Percentiles rank a stretch among this genome's conserved stretches.
phyloP scores from a whole-genome alignment of 2,888 invertebrate species.

The Leptopterna dolabrata region DNA sequence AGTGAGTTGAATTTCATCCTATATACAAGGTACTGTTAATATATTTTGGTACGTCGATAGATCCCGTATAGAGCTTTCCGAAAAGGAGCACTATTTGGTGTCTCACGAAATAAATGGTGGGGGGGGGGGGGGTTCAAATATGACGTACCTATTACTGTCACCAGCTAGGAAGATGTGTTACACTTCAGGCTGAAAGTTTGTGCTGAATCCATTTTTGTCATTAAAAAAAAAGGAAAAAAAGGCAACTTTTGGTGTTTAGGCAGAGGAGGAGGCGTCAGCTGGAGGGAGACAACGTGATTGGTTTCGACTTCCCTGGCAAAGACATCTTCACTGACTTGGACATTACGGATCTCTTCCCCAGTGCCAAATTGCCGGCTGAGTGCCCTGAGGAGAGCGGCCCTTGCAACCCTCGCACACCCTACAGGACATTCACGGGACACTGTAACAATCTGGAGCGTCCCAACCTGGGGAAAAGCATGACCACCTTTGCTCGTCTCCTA shows the following conservation, averaged over 20 bases:
- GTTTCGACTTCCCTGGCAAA: slow-evolving; percentile 69
- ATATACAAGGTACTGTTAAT: too few species aligned
- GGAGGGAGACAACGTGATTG: slow-evolving; percentile 70
- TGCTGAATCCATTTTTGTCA: too few species aligned
- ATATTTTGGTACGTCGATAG: too few species aligned
- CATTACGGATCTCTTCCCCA: slow-evolving; percentile 76
- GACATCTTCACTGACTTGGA: slow-evolving; percentile 85
- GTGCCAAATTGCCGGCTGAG: slow-evolving; percentile 69
- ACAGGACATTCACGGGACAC: slow-evolving; percentile 81
- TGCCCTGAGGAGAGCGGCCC: slow-evolving; percentile 70
- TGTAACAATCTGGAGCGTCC: slow-evolving; percentile 91
- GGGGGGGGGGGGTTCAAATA: too few species aligned
- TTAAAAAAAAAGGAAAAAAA: too few species aligned
- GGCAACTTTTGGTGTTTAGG: neutral
- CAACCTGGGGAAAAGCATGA: slow-evolving; percentile 83
- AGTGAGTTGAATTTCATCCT: slow-evolving; percentile 66
- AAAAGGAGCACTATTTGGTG: too few species aligned
- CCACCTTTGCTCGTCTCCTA: slow-evolving; percentile 84
- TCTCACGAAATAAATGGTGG: too few species aligned
- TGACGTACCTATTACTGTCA: too few species aligned
- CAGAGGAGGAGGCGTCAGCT: slow-evolving; percentile 79
- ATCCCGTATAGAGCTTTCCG: too few species aligned
- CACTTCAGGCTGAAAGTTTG: too few species aligned
- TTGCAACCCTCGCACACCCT: slow-evolving; percentile 70
- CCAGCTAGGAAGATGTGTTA: too few species aligned